Conservation (phyloP, 2,797 vertebrate genomes). For the Trichosurus vulpecula region DNA sequence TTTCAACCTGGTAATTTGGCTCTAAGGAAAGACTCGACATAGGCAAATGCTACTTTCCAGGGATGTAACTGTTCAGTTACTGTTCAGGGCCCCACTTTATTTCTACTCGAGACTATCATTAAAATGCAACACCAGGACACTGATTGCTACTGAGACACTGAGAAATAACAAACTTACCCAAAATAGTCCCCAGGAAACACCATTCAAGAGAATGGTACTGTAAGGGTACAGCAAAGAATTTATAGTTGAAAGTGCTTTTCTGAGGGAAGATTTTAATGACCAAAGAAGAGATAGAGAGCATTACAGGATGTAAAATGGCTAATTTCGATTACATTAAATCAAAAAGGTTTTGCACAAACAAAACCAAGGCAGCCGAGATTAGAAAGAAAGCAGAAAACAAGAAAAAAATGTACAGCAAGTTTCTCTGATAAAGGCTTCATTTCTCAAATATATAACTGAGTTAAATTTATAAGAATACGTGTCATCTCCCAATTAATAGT, state of each 20-base stretch:
- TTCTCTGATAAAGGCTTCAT: not conserved
- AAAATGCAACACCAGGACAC: conserved; percentile 50
- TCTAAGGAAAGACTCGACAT: not conserved
- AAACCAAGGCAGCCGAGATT: not conserved
- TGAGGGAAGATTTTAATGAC: not conserved
- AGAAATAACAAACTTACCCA: conserved; percentile 69
- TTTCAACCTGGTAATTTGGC: not conserved
- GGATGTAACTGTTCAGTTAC: conserved; percentile 12
- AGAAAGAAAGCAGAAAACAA: not conserved
- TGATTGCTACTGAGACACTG: conserved; percentile 66
- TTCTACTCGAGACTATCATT: conserved; percentile 67
- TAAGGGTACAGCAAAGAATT: not conserved
- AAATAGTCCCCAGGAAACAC: conserved; percentile 52
- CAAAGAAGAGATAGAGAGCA: not conserved
- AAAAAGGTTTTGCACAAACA: not conserved
- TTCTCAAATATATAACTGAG: not conserved
- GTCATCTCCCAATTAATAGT: not conserved
- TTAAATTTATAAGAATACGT: not conserved
- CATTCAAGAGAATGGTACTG: not conserved
- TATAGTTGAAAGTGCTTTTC: conserved; percentile 35
- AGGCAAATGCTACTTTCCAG: conserved; percentile 20
- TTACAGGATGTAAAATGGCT: not conserved
- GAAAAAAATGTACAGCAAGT: not conserved
- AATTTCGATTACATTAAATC: not conserved
- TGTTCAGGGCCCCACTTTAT: conserved; percentile 8